phyloP scores from a whole-genome alignment of 2,113 vertebrate genomes.

The Vidua chalybeata region DNA sequence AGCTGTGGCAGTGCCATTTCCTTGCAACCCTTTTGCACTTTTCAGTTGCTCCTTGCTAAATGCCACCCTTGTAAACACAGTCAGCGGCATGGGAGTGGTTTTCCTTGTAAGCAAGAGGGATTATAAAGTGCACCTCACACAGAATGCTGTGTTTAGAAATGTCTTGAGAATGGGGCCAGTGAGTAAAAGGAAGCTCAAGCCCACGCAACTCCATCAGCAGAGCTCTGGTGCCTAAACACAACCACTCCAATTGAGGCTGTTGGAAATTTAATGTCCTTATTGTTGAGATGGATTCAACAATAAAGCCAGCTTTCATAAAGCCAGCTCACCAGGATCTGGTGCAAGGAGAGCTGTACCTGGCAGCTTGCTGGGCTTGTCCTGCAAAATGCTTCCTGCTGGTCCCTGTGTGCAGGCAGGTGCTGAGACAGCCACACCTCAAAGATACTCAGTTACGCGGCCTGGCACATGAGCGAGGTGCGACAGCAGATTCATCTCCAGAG shows the following conservation, averaged over 20 bases:
- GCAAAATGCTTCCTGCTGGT: too few species aligned
- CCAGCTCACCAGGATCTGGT: not conserved
- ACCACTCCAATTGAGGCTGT: rapidly evolving
- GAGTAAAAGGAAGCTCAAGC: not conserved
- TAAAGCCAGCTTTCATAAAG: not conserved
- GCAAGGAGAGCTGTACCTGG: not conserved
- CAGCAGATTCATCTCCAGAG: not conserved
- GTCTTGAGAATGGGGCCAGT: not conserved
- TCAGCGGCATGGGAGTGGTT: not conserved
- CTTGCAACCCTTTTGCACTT: not conserved
- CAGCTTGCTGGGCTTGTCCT: not conserved
- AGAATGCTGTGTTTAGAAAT: not conserved
- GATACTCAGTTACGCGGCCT: too few species aligned
- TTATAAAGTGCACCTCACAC: not conserved
- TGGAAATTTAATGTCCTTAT: not conserved
- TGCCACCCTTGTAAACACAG: rapidly evolving
- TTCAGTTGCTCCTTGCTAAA: not conserved
- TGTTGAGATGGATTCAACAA: not conserved
- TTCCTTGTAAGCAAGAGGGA: not conserved
- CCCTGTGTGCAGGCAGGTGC: not conserved
- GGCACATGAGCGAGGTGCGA: rapidly evolving
- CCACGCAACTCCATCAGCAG: not conserved
- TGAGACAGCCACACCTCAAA: rapidly evolving
- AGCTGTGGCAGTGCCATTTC: not conserved
- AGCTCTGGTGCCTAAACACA: not conserved